Percentiles rank a stretch among this genome's conserved stretches.
phyloP scores from a whole-genome alignment of 1,140 invertebrate genomes.

The Melipona quadrifasciata region DNA sequence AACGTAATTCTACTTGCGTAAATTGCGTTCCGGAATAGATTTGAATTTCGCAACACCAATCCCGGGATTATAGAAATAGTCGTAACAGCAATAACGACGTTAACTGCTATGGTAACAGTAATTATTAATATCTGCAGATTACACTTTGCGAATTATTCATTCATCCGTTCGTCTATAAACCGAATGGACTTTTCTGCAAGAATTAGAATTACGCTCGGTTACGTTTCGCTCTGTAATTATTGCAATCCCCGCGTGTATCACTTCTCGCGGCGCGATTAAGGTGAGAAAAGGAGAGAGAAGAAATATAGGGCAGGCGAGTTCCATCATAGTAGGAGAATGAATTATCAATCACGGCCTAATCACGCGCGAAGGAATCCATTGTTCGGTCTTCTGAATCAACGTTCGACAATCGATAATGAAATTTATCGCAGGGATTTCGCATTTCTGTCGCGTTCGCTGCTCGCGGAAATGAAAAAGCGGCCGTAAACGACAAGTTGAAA shows the following conservation, averaged over 20 bases:
- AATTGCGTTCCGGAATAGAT: neutral
- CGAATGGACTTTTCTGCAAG: neutral
- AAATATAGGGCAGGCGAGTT: neutral
- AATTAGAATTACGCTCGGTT: neutral
- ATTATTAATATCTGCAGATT: constrained; percentile 10
- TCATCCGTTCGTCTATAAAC: neutral
- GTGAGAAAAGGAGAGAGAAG: no score
- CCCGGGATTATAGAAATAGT: neutral
- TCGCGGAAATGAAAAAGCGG: neutral
- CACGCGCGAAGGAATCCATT: neutral
- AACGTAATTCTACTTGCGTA: neutral
- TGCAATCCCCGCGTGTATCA: neutral
- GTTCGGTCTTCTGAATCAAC: neutral
- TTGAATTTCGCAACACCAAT: neutral
- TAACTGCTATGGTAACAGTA: neutral
- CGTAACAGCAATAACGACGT: constrained; percentile 4
- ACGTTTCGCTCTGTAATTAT: neutral
- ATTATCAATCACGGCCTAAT: neutral
- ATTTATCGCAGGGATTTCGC: no score
- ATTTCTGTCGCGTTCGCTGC: neutral
- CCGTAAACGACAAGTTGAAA: neutral
- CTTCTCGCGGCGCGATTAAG: neutral
- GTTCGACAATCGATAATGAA: no score
- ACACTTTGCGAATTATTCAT: neutral
- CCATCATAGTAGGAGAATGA: neutral